Base-by-base conservation (phyloP, 2,888 invertebrate species). In the Campoplex capitator region DNA sequence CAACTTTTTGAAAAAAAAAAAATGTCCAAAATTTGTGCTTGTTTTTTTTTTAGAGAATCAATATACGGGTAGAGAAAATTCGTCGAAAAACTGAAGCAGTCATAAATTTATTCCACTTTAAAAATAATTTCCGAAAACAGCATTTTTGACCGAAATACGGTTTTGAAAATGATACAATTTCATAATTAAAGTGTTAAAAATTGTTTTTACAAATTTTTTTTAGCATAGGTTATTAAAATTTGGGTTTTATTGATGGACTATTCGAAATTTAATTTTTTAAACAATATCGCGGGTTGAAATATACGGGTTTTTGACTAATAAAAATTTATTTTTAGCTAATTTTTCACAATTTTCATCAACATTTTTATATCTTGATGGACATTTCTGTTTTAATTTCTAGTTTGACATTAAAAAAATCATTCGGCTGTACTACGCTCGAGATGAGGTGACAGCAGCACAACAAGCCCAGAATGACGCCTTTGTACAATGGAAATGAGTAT, bases 401-500 rank as follows among this genome's bases (percentile, higher is more conserved):
- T 16, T 62, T 62, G 8, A 32, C 7, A 3, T 62, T 2, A 2
- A 32, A 16, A 32, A 16, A 32, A 62, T 32, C 62, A 62, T 32
- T 4, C n/a, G 58, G 28, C n/a, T 4, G 68, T 3, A 73, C 48
- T 32, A 28, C 38, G 42, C 38, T 75, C 77, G 83, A 45, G 18
- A 89, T 85, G 85, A 28, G 74, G 67, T 75, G 84, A 77, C 51
- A 28, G 23, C 23, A 51, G 35, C n/a, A 11, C 23, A 42, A 71
- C 28, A 80, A 71, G 62, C 58, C 58, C 82, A 86, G 23, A 73
- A 92, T 92, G 92, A 91, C 91, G 74, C 88, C 92, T 75, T 84
- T 91, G 56, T 89, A 91, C 77, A 89, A 92, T 65, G 89, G 87
- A 42, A 90, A 91, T 71, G 92, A 91, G 73, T 92, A 92, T 84